phyloP scores from a whole-genome alignment of 2,797 vertebrate genomes.

The Semotilus atromaculatus region DNA sequence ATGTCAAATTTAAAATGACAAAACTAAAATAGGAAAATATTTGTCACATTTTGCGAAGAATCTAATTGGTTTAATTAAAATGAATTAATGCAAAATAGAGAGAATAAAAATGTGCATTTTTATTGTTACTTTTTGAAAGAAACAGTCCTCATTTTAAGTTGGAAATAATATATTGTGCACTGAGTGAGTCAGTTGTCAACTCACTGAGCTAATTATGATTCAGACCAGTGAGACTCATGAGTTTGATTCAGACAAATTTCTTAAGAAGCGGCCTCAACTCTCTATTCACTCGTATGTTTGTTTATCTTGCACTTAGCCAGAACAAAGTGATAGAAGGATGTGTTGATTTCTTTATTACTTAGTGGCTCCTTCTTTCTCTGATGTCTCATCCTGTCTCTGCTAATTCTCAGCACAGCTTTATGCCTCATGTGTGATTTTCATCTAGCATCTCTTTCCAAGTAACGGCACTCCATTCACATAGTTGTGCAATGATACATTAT shows the following conservation, averaged over 20 bases:
- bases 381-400: constrained; percentile 13
- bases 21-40: no score
- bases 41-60: no score
- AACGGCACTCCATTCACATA: constrained; percentile 21
- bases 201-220: background rate
- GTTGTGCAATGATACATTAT: constrained; percentile 32
- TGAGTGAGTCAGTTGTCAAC: background rate
- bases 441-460: constrained; percentile 3
- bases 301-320: background rate
- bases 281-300: background rate
- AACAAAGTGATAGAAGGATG: background rate
- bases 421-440: background rate
- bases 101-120: background rate
- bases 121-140: background rate
- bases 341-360: constrained; percentile 18
- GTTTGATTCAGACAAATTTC: background rate
- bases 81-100: background rate
- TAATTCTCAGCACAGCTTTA: constrained; percentile 7
- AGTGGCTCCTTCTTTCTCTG: constrained; percentile 7
- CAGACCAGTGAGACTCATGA: background rate
- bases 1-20: background rate
- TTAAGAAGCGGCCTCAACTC: background rate
- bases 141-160: background rate
- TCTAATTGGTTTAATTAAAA: background rate
- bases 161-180: background rate